phyloP scores from a whole-genome alignment of 1,140 invertebrate species.

The Drosophila punjabiensis region DNA sequence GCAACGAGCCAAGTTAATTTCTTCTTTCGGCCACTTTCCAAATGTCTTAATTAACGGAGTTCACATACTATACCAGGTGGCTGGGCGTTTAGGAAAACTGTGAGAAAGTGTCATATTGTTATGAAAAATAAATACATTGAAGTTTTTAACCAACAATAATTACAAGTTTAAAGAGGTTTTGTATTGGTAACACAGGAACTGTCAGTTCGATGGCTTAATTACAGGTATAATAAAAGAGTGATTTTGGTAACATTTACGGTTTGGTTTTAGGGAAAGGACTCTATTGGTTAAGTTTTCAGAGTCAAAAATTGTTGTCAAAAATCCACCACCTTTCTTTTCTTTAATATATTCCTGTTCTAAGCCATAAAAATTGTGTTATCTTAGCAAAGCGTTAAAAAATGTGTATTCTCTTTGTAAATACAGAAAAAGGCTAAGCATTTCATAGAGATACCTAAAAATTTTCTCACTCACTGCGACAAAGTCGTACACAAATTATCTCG shows the following conservation, averaged over 20 bases:
- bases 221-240: neutral
- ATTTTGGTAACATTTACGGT: neutral
- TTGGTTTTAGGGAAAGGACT: neutral
- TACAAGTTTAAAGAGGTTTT: slow-evolving; percentile 14
- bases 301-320: neutral
- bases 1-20: slow-evolving; percentile 44
- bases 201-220: slow-evolving; percentile 8
- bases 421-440: slow-evolving; percentile 22
- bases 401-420: slow-evolving; percentile 4
- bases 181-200: slow-evolving; percentile 7
- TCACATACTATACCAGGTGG: neutral
- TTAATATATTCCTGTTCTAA: neutral
- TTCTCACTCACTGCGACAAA: slow-evolving; percentile 83
- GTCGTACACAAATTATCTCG: slow-evolving; percentile 84
- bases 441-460: slow-evolving; percentile 49
- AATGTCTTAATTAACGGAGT: slow-evolving; percentile 72
- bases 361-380: slow-evolving; percentile 15
- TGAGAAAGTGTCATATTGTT: slow-evolving; percentile 77
- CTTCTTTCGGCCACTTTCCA: slow-evolving; percentile 61
- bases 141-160: slow-evolving; percentile 37
- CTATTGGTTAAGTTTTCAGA: neutral
- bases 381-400: slow-evolving; percentile 39
- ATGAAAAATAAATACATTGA: slow-evolving; percentile 64
- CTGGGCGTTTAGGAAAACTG: slow-evolving; percentile 32
- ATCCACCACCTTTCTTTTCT: neutral